Evolutionary conservation across 2,797 vertebrate genomes (phyloP).

Genomic region (Steatocranus sp.): DNA sequence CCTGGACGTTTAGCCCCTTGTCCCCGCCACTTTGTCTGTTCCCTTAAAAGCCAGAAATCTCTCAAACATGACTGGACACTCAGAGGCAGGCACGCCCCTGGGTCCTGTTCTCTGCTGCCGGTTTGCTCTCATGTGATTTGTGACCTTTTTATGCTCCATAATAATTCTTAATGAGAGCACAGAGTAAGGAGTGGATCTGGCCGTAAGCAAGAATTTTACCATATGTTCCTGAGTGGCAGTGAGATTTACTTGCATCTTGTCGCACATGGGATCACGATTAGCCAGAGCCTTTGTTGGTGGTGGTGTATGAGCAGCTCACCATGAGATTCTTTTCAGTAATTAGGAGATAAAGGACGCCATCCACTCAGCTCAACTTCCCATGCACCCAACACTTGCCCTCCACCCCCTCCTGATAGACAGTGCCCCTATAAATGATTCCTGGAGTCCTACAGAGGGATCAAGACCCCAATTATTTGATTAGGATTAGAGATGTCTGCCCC

Average conservation of each 20-base stretch:
- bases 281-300: conserved; percentile 42
- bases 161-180: conserved; percentile 45
- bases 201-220: conserved; percentile 25
- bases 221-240: conserved; percentile 44
- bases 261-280: conserved; percentile 58
- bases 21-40: conserved; percentile 60
- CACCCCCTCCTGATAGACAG: neutral
- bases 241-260: conserved; percentile 47
- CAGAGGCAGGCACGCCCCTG: neutral
- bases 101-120: conserved; percentile 1
- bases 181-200: conserved; percentile 8
- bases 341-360: conserved; percentile 49
- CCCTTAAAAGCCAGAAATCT: conserved; percentile 50
- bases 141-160: conserved; percentile 31
- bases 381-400: neutral
- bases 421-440: conserved; percentile 49
- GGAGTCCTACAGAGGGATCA: conserved; percentile 47
- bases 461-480: conserved; percentile 66
- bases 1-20: conserved; percentile 59
- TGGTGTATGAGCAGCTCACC: conserved; percentile 43
- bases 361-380: conserved; percentile 7
- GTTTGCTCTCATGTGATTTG: conserved; percentile 16
- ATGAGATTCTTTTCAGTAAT: conserved; percentile 60
- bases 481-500: conserved; percentile 58
- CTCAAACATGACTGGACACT: conserved; percentile 54